Base-by-base conservation (phyloP, 92 coral and sea anemone genomes). In the Meandrina meandrites region DNA sequence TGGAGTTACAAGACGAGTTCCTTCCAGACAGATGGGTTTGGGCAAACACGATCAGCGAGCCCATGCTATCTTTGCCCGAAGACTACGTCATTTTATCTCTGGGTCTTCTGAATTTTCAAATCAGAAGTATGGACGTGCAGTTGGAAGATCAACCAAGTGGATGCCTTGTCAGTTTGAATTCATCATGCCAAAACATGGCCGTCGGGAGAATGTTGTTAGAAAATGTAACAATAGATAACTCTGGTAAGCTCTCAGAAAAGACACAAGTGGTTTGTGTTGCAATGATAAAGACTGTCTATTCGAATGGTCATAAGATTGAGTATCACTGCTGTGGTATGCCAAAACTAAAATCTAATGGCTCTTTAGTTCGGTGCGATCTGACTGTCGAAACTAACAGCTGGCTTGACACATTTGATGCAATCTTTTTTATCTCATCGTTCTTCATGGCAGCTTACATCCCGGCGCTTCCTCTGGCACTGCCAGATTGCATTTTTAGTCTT, bases 151-250 rank as follows among this genome's bases (percentile, higher is more conserved):
- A 50, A 14, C 81, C 81, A 12, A 28, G 5, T 47, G 42, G 81
- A 77, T 77, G 81, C 30, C 37, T 78, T 28, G 68, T 45, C 35
- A 51, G 42, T 32, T 78, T 78, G 81, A 78, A 78, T 68, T 53
- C 81, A 30, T 53, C 47, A 18, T 19, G 69, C 24, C 81, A 78
- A 18, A 28, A 53, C 18, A 28, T 11, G 67, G 68, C 35, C 14
- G 42, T 78, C 45, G 81, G 81, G 28, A 31, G 42, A 24, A 53
- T 53, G 66, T 24, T 53, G 66, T 18, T 78, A 10, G 15, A 31
- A 31, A 50, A 50, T 78, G 81, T 51, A 16, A 50, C 81, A 32
- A 16, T 3, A 7, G 16, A 17, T 14, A 53, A 10, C 12, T 30
- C 68, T 30, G 28, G 37, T 28, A 42, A 78, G 5, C 28, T 30